Percentiles rank a stretch among this genome's conserved stretches.
phyloP scores from a whole-genome alignment of 2,888 invertebrate genomes.

The Ophion ellenae region DNA sequence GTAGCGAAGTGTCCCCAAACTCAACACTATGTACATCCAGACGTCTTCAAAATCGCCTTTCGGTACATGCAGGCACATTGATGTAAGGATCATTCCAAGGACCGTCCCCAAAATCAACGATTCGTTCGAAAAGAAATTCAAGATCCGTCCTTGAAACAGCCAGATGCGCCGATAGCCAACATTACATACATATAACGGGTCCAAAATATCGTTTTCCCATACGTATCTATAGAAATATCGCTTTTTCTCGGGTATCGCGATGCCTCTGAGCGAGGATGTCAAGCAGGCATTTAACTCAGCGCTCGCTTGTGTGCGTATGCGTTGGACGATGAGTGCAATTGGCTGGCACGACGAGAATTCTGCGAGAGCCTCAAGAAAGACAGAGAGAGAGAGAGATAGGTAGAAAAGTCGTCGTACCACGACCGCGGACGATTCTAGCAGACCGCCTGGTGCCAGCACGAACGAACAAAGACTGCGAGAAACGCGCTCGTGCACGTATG shows the following conservation, averaged over 20 bases:
- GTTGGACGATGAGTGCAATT: slow-evolving; percentile 56
- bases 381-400: slow-evolving; percentile 38
- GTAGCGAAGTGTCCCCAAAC: no score
- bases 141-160: not conserved
- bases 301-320: slow-evolving; percentile 31
- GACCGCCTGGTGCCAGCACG: slow-evolving; percentile 82
- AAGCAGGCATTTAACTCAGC: slow-evolving; percentile 43
- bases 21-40: no score
- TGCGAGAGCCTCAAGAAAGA: slow-evolving; percentile 41
- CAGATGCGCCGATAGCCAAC: not conserved
- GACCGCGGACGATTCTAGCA: slow-evolving; percentile 74
- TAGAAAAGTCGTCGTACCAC: slow-evolving; percentile 51
- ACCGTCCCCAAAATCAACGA: not conserved
- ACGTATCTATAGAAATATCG: not conserved
- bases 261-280: slow-evolving; percentile 10
- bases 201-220: not conserved
- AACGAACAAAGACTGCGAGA: slow-evolving; percentile 48
- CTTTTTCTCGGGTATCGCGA: not conserved
- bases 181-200: not conserved
- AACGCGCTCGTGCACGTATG: not conserved
- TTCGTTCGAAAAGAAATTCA: not conserved
- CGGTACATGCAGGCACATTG: not conserved
- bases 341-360: slow-evolving; percentile 63
- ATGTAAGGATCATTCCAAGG: not conserved
- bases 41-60: not conserved